Percentiles rank a stretch among this genome's conserved stretches.
phyloP scores from a whole-genome alignment of 2,888 invertebrate species.

The Athrips mouffetella region DNA sequence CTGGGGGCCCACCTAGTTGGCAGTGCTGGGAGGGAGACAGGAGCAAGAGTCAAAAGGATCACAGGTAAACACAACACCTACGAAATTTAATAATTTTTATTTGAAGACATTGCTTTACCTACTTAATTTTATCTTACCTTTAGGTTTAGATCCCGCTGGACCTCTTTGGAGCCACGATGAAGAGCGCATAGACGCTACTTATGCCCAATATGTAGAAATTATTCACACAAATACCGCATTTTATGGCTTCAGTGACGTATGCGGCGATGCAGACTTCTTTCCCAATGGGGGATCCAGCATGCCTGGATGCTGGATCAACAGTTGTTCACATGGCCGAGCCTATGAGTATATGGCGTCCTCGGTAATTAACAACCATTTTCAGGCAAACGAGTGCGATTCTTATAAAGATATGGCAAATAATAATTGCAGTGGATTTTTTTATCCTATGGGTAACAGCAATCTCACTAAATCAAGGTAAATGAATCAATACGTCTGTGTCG shows the following conservation, averaged over 20 bases:
- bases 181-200: conserved; percentile 39
- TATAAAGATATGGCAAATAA: conserved; percentile 36
- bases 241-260: conserved; percentile 42
- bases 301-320: conserved; percentile 51
- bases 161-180: conserved; percentile 47
- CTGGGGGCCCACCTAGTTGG: conserved; percentile 66
- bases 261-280: conserved; percentile 58
- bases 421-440: conserved; percentile 37
- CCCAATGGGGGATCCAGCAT: conserved; percentile 52
- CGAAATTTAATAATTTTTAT: background rate
- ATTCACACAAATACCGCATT: conserved; percentile 57
- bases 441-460: conserved; percentile 50
- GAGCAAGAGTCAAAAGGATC: conserved; percentile 44
- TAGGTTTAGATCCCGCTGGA: conserved; percentile 64
- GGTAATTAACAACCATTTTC: conserved; percentile 43
- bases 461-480: conserved; percentile 44
- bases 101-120: background rate
- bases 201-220: conserved; percentile 58
- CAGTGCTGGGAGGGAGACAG: conserved; percentile 48
- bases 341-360: conserved; percentile 52
- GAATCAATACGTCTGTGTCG: background rate
- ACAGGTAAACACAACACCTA: conserved; percentile 43
- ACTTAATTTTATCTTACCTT: background rate
- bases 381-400: conserved; percentile 42
- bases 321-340: conserved; percentile 52